Conservation (phyloP, 2,888 invertebrate genomes). For the Pristionchus maxplancki region DNA sequence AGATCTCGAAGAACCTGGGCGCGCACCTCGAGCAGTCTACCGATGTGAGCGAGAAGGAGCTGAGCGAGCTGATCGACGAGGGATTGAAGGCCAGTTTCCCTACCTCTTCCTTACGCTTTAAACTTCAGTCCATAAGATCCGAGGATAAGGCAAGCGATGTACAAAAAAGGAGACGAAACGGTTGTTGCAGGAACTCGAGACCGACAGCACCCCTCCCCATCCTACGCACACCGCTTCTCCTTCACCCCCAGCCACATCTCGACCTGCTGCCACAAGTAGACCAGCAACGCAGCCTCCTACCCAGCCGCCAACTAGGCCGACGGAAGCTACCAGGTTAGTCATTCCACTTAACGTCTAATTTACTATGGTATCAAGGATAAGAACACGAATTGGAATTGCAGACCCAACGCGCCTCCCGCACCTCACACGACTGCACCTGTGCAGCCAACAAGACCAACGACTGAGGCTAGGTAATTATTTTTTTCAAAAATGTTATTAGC, state of each 20-base stretch:
- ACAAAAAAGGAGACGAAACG: too few species aligned
- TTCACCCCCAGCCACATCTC: background rate
- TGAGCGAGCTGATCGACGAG: conserved; percentile 55
- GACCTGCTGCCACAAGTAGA: background rate
- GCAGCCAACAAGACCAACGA: background rate
- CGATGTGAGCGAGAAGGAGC: conserved; percentile 54
- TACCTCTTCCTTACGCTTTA: background rate
- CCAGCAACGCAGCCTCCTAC: background rate
- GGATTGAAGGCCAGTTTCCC: conserved; percentile 15
- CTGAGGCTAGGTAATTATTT: background rate
- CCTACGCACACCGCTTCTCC: background rate
- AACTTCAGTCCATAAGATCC: too few species aligned
- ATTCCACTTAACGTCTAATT: background rate
- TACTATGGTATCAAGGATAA: background rate
- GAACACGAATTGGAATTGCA: background rate
- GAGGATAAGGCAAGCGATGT: too few species aligned
- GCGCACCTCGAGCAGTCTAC: background rate
- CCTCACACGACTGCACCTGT: background rate
- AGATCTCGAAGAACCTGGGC: conserved; percentile 49
- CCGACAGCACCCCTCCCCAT: background rate
- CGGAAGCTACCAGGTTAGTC: background rate
- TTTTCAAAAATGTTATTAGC: too few species aligned
- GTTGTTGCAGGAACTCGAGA: conserved; percentile 4
- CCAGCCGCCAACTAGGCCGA: background rate
- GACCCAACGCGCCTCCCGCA: background rate